Evolutionary conservation across 2,888 invertebrate species (phyloP).

Genomic region (Acleris literana): DNA sequence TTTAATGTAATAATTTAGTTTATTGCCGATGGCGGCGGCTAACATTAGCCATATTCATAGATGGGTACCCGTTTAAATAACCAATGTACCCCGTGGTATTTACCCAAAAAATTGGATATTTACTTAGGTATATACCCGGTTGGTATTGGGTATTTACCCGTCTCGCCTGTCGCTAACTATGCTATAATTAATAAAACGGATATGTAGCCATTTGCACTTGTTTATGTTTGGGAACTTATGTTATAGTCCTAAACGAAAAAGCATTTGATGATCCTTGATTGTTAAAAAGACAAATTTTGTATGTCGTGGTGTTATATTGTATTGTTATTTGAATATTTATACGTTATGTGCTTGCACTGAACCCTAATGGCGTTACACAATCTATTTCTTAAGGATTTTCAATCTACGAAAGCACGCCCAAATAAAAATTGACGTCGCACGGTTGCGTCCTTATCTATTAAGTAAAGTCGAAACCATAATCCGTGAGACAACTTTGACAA

Average conservation of each 20-base stretch:
- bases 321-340: conserved; percentile 13
- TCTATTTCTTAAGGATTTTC: too few species aligned
- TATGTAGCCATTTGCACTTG: conserved; percentile 12
- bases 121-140: background rate
- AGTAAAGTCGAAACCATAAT: too few species aligned
- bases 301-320: conserved; percentile 28
- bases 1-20: conserved; percentile 1
- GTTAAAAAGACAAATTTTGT: conserved; percentile 50
- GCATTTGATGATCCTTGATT: conserved; percentile 27
- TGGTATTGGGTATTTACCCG: too few species aligned
- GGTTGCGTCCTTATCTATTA: too few species aligned
- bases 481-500: too few species aligned
- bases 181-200: too few species aligned
- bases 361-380: too few species aligned
- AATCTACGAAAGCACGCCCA: too few species aligned
- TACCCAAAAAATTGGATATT: background rate
- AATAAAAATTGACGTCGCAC: too few species aligned
- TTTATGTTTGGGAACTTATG: conserved; percentile 16
- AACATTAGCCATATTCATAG: conserved; percentile 2
- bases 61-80: too few species aligned
- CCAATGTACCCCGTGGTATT: background rate
- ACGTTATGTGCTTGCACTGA: conserved; percentile 6
- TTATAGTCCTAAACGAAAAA: conserved; percentile 17
- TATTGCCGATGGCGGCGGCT: conserved; percentile 14
- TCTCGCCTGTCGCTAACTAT: too few species aligned